These are phyloP conservation scores for Hypanus sabinus DNA, from an alignment of 2,113 vertebrate genomes.

Conservation along the genomic window DNA sequence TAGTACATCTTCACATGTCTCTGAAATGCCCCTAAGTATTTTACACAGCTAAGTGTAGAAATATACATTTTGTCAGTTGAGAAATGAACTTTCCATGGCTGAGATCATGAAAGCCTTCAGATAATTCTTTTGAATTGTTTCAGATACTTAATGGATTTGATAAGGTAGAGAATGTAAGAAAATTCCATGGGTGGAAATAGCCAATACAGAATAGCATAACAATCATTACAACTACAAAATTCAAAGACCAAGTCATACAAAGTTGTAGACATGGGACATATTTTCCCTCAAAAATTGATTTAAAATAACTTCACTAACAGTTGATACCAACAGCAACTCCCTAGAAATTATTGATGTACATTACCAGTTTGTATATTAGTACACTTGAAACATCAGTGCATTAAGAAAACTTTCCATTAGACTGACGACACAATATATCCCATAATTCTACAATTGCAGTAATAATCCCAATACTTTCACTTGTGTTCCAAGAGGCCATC, in stretches of 20 bases:
- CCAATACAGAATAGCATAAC: neutral
- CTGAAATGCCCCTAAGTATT: neutral
- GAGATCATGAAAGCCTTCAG: neutral
- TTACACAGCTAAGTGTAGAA: neutral
- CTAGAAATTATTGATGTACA: too few species aligned
- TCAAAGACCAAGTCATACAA: neutral
- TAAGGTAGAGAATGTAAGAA: neutral
- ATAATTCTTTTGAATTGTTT: neutral
- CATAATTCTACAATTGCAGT: neutral
- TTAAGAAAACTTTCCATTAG: too few species aligned
- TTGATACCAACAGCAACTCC: too few species aligned
- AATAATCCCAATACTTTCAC: neutral
- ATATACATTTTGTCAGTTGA: neutral
- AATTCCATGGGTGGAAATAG: neutral
- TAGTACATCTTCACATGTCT: neutral
- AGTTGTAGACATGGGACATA: too few species aligned
- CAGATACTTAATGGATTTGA: neutral
- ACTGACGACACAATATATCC: too few species aligned
- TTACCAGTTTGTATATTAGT: too few species aligned
- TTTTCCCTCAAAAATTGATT: too few species aligned
- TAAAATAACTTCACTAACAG: too few species aligned
- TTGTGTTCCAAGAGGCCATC: neutral
- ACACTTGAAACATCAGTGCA: too few species aligned
- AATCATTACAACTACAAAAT: neutral
- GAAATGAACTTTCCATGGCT: neutral